Evolutionary conservation across 2,797 vertebrate species (phyloP).

Genomic region (Myotis findleyi): DNA sequence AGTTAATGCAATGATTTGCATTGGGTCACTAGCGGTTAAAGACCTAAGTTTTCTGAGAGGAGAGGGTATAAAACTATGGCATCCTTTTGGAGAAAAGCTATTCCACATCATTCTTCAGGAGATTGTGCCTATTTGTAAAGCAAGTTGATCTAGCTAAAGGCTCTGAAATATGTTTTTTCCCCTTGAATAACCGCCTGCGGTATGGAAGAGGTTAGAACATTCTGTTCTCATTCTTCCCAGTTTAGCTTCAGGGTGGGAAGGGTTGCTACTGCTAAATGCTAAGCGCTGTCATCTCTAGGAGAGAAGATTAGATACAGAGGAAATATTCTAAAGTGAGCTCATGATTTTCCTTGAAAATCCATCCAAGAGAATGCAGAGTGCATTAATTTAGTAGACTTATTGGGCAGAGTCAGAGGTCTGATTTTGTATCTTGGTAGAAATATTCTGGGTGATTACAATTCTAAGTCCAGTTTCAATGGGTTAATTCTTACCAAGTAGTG

Average conservation of each 20-base stretch:
- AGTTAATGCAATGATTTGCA: not conserved
- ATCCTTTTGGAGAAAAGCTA: not conserved
- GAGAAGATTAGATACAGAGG: slow-evolving; percentile 27
- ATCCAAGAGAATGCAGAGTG: slow-evolving; percentile 14
- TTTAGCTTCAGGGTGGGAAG: slow-evolving; percentile 63
- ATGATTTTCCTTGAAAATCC: slow-evolving; percentile 55
- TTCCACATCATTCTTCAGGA: slow-evolving; percentile 47
- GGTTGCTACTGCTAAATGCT: slow-evolving; percentile 39
- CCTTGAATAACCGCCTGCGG: slow-evolving; percentile 52
- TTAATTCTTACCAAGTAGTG: slow-evolving; percentile 29
- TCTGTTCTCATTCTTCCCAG: slow-evolving; percentile 64
- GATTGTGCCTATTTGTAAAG: slow-evolving; percentile 44
- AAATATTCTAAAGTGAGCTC: slow-evolving; percentile 23
- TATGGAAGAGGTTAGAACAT: slow-evolving; percentile 69
- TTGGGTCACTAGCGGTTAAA: not conserved
- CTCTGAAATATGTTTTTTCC: slow-evolving; percentile 17
- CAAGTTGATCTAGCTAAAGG: slow-evolving; percentile 50
- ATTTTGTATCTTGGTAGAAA: slow-evolving; percentile 51
- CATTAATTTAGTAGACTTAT: slow-evolving; percentile 55
- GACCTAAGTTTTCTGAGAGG: not conserved
- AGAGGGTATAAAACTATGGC: not conserved
- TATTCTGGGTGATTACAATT: slow-evolving; percentile 42
- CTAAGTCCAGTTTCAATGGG: slow-evolving; percentile 43
- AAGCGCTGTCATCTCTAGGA: not conserved
- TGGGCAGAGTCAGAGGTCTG: slow-evolving; percentile 48